Evolutionary conservation across 2,888 invertebrate species (phyloP), one percentile per base, ranked within the genome.

Genomic region (Andricus quercusramuli): DNA sequence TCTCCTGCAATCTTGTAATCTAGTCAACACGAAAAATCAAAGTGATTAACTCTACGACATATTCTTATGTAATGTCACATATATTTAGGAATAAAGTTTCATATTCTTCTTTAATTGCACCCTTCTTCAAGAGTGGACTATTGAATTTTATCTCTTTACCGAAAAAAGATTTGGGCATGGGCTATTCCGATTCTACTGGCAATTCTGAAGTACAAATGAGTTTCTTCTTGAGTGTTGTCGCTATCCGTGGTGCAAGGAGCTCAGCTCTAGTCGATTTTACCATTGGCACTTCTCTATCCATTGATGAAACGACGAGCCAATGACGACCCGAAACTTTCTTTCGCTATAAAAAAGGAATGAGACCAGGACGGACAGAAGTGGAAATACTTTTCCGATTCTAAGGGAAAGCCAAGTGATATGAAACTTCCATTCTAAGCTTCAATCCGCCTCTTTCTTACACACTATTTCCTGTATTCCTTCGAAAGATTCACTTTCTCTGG

Each of bases 331-430:
- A 32, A 56, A 56, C 56, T 74, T 74, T 56, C 32, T 51, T 74
- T 13, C n/a, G 37, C 56, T 22, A 56, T 32, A 56, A 74, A 74
- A 74, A n/a, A 74, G 32, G 17, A 51, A 70, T 56, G n/a, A 70
- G 51, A 70, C 51, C 56, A 32, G n/a, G 51, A 32, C 51, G 32
- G 32, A 56, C 6, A 32, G 51, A 56, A 74, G 32, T 56, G 56
- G 74, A 37, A 74, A 74, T 74, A 74, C 74, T 56, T 56, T 74
- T 1, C 74, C n/a, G 32, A 56, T 74, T 56, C 56, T 29, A 29
- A 44, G 20, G 51, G 32, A 32, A 37, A 74, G 56, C 56, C 6
- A 56, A 74, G 70, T 70, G 70, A 47, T 70, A 29, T 29, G 29
- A 56, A 32, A 74, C 74, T 74, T 70, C n/a, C 32, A 56, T 56